Conservation (phyloP, 2,797 vertebrate species). For the Eupleurogrammus muticus region DNA sequence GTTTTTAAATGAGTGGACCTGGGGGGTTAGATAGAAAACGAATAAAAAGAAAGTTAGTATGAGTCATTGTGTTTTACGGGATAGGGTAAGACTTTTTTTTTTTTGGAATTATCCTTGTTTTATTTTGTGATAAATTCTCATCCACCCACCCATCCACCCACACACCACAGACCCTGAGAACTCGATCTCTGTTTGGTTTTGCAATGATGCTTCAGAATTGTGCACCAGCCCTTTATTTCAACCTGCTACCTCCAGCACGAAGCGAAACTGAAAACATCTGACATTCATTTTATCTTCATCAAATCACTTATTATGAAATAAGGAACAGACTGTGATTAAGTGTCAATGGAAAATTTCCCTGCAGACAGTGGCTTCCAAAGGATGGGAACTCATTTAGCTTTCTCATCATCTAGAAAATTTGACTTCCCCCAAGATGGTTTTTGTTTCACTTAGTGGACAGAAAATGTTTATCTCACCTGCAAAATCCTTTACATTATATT, state of each 20-base stretch:
- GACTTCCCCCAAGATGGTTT: conserved; percentile 20
- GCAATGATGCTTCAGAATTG: conserved; percentile 31
- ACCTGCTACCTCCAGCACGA: conserved; percentile 33
- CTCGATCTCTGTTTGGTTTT: conserved; percentile 46
- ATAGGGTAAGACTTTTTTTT: not conserved
- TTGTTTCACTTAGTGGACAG: conserved; percentile 18
- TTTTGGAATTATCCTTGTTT: conserved; percentile 3
- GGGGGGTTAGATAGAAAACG: not conserved
- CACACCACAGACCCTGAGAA: conserved; percentile 41
- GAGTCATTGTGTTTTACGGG: not conserved
- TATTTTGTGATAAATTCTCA: conserved; percentile 17
- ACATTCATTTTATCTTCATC: conserved; percentile 9
- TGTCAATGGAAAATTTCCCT: conserved; percentile 6
- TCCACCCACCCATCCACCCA: conserved; percentile 27
- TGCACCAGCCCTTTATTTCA: conserved; percentile 25
- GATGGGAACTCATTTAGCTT: conserved; percentile 30
- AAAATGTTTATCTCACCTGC: conserved; percentile 23
- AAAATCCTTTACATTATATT: conserved; percentile 14
- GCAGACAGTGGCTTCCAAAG: conserved; percentile 16
- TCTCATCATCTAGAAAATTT: conserved; percentile 40
- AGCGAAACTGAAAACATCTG: conserved; percentile 19
- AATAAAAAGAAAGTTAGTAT: conserved; percentile 2
- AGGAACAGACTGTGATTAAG: not conserved
- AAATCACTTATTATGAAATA: conserved; percentile 1
- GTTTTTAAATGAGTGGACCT: conserved; percentile 21